These are phyloP conservation scores for Otocyon megalotis DNA, from an alignment of 2,113 vertebrate genomes.

Conservation along the genomic window DNA sequence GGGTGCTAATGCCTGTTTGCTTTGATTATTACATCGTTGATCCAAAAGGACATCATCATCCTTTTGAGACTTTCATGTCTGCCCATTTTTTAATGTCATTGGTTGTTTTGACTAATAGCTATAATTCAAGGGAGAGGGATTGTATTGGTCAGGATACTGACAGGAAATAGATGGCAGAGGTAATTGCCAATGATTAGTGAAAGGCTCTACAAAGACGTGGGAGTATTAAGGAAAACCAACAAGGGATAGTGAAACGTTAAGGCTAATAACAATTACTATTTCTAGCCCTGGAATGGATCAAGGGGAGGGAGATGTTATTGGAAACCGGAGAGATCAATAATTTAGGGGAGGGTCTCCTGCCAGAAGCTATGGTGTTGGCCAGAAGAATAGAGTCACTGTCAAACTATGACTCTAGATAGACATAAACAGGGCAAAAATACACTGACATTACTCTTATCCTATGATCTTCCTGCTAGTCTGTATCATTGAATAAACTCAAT, in stretches of 20 bases:
- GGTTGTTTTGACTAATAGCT: constrained; percentile 2
- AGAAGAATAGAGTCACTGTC: not conserved
- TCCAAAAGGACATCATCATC: not conserved
- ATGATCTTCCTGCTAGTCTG: not conserved
- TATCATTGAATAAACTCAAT: not conserved
- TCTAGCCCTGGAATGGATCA: not conserved
- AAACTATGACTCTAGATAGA: not conserved
- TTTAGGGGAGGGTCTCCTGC: not conserved
- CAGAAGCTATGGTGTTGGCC: not conserved
- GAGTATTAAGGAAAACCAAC: not conserved
- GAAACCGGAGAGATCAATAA: not conserved
- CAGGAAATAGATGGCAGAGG: not conserved
- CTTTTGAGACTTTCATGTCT: not conserved
- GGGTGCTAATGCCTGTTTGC: not conserved
- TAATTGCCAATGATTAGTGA: not conserved
- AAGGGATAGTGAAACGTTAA: not conserved
- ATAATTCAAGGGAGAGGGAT: not conserved
- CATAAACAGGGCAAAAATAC: not conserved
- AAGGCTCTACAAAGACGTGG: not conserved
- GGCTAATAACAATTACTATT: not conserved
- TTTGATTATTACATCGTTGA: not conserved
- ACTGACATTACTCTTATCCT: not conserved
- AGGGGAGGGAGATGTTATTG: not conserved
- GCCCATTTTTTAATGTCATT: not conserved
- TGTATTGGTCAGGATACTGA: not conserved